Evolutionary conservation across 1,140 invertebrate species (phyloP).

Genomic region (Drosophila tropicalis): DNA sequence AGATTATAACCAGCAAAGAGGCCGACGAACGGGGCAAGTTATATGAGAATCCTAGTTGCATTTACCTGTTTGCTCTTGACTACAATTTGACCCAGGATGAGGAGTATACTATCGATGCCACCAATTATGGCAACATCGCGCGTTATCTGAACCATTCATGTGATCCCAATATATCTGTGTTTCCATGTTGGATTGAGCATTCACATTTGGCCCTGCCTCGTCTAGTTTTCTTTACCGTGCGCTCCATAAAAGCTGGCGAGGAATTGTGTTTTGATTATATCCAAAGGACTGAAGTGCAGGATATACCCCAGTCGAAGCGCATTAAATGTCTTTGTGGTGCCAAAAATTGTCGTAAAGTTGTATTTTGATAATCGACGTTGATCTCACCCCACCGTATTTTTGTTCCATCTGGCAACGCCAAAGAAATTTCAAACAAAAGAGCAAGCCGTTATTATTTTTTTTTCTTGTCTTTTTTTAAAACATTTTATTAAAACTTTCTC

Average conservation of each 20-base stretch:
- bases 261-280: conserved; percentile 97
- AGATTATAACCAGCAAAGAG: conserved; percentile 95
- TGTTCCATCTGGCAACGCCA: neutral
- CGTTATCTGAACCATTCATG: conserved; percentile 99
- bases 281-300: conserved; percentile 82
- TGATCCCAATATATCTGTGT: conserved; percentile 95
- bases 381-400: too few species aligned
- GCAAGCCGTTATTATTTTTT: conserved; percentile 34
- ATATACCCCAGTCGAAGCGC: conserved; percentile 66
- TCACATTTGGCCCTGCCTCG: conserved; percentile 94
- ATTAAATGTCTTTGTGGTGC: conserved; percentile 76
- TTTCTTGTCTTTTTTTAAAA: conserved; percentile 61
- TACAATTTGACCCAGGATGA: conserved; percentile 92
- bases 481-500: conserved; percentile 72
- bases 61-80: conserved; percentile 97
- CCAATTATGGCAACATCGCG: conserved; percentile 93
- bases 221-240: conserved; percentile 93
- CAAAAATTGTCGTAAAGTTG: conserved; percentile 74
- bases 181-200: conserved; percentile 95
- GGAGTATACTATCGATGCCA: conserved; percentile 95
- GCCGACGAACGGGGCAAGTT: conserved; percentile 91
- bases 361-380: conserved; percentile 35
- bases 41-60: conserved; percentile 93
- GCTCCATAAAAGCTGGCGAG: conserved; percentile 92
- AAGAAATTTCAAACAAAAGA: neutral